Conservation (phyloP, 2,113 vertebrate species). For the Rhineura floridana region DNA sequence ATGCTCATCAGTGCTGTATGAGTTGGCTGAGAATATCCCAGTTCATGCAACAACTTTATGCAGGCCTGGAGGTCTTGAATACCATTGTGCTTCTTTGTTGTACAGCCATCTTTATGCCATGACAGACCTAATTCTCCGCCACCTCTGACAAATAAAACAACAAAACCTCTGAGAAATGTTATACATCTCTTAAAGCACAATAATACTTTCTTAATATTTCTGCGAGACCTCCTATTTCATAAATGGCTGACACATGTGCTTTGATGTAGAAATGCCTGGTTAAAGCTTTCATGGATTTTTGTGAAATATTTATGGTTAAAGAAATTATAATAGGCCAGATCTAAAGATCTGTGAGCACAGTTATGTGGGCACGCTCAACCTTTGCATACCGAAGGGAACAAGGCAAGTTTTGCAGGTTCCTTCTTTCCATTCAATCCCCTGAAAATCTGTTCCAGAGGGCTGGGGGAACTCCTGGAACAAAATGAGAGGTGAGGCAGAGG, state of each 20-base stretch:
- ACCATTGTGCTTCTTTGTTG: slow-evolving; percentile 84
- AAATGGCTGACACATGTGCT: not conserved
- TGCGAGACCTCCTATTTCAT: not conserved
- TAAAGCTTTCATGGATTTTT: not conserved
- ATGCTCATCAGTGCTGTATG: slow-evolving; percentile 81
- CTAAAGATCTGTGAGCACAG: not conserved
- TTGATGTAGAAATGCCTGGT: not conserved
- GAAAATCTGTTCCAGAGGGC: not conserved
- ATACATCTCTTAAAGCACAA: not conserved
- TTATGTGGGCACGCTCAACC: too few relatives aligned
- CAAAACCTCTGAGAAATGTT: slow-evolving; percentile 10
- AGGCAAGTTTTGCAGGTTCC: not conserved
- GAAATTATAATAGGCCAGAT: not conserved
- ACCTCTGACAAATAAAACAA: slow-evolving; percentile 79
- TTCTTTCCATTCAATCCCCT: not conserved
- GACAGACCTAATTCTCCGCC: slow-evolving; percentile 90
- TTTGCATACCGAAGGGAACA: not conserved
- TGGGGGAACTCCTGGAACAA: not conserved
- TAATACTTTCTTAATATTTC: not conserved
- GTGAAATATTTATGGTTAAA: not conserved
- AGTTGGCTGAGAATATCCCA: slow-evolving; percentile 84
- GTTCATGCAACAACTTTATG: slow-evolving; percentile 81
- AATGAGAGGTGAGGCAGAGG: not conserved
- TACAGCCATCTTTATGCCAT: slow-evolving; percentile 87
- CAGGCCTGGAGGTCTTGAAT: slow-evolving; percentile 89